Percentiles rank a stretch among this genome's conserved stretches.
These are phyloP conservation scores for Aporophyla lueneburgensis DNA, from an alignment of 2,888 invertebrate genomes.

Conservation along the genomic window DNA sequence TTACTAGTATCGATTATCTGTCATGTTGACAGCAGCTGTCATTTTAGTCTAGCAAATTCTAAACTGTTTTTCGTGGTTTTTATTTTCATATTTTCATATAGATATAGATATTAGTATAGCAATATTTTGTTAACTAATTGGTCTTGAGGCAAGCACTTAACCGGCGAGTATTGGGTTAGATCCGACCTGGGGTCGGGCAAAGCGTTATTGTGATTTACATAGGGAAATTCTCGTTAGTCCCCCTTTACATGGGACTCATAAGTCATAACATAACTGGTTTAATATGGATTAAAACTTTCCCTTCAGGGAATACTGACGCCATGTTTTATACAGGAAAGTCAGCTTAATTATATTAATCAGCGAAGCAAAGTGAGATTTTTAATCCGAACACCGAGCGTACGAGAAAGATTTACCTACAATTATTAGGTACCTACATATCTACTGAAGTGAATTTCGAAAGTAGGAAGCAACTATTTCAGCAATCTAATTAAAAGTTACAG, in stretches of 20 bases:
- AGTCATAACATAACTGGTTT: background rate
- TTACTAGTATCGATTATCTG: too few relatives aligned
- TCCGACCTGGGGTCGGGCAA: background rate
- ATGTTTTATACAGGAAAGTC: background rate
- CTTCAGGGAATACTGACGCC: background rate
- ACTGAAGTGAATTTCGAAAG: conserved; percentile 9
- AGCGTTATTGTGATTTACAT: background rate
- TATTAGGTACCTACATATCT: background rate
- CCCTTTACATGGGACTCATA: background rate
- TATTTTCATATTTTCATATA: conserved; percentile 15
- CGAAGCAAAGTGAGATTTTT: background rate
- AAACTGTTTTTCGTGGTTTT: background rate
- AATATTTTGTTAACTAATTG: background rate
- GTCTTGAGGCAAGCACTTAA: background rate
- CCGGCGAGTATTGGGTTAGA: background rate
- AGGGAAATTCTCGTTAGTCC: background rate
- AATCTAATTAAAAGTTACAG: conserved; percentile 48
- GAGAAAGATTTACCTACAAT: background rate
- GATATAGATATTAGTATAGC: background rate
- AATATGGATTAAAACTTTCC: background rate
- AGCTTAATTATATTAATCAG: conserved; percentile 12
- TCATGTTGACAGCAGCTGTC: too few relatives aligned
- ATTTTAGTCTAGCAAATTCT: too few relatives aligned
- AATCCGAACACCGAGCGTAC: background rate
- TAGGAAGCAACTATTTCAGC: conserved; percentile 5